A percentile compares a stretch with the other conserved stretches of the same genome.
These are phyloP conservation scores for Omphaloscelis lunosa DNA, from an alignment of 2,888 invertebrate species.

Conservation along the genomic window DNA sequence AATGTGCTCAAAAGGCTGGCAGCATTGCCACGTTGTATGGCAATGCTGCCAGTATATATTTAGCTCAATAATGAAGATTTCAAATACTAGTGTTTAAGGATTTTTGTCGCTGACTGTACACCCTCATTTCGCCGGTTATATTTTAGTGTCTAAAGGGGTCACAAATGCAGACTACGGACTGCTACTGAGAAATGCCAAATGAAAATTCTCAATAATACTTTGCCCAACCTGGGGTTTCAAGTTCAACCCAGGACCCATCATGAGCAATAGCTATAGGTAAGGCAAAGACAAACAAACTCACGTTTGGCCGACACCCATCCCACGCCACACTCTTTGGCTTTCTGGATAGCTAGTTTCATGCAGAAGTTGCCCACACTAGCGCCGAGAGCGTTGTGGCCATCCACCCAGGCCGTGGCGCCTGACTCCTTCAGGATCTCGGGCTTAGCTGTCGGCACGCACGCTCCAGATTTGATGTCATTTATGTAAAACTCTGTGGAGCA, in stretches of 20 bases:
- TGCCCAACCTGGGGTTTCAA: neutral
- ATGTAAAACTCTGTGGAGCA: slow-evolving; percentile 93
- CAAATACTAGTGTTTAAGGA: no score
- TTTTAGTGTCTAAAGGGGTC: no score
- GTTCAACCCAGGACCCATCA: neutral
- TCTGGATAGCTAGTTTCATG: slow-evolving; percentile 95
- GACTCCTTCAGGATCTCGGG: slow-evolving; percentile 93
- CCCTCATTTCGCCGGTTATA: no score
- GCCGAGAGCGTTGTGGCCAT: slow-evolving; percentile 95
- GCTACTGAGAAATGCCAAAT: no score
- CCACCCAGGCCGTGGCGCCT: slow-evolving; percentile 93
- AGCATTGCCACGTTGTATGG: no score
- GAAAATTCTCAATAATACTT: neutral
- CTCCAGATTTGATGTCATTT: slow-evolving; percentile 92
- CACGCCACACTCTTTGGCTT: slow-evolving; percentile 94
- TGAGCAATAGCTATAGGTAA: neutral
- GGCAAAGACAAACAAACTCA: slow-evolving; percentile 70
- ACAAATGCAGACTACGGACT: no score
- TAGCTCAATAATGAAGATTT: no score
- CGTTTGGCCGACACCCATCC: slow-evolving; percentile 95
- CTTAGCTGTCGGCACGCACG: slow-evolving; percentile 90
- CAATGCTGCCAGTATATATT: no score
- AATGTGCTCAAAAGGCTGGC: no score
- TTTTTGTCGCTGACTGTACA: no score
- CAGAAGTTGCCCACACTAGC: slow-evolving; percentile 95